Percentiles rank a stretch among this genome's conserved stretches.
These are phyloP conservation scores for Lepidurus couesii DNA, from an alignment of 1,140 invertebrate genomes.

Conservation along the genomic window DNA sequence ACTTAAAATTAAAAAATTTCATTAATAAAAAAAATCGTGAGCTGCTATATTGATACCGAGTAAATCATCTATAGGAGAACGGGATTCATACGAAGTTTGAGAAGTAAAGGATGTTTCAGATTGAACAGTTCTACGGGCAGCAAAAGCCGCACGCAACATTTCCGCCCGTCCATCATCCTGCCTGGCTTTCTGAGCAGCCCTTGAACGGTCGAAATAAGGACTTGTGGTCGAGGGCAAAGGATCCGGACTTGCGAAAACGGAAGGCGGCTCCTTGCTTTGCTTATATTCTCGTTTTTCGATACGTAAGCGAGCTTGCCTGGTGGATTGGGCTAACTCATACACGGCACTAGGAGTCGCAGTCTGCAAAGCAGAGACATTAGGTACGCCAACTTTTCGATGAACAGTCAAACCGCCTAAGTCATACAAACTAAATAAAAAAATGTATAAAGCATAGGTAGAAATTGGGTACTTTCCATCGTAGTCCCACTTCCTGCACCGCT, in stretches of 20 bases:
- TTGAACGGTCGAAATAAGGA: background rate
- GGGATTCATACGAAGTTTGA: conserved; percentile 1
- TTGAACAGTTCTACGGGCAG: background rate
- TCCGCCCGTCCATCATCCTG: background rate
- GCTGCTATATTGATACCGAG: background rate
- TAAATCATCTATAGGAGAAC: background rate
- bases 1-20: background rate
- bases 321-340: background rate
- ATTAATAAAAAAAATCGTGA: background rate
- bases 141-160: background rate
- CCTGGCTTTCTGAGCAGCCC: background rate
- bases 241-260: conserved; percentile 3
- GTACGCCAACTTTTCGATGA: background rate
- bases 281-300: background rate
- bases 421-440: background rate
- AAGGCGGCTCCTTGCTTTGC: background rate
- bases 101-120: background rate
- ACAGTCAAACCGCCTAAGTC: background rate
- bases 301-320: background rate
- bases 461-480: too few relatives aligned
- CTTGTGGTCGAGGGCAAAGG: background rate
- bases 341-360: background rate
- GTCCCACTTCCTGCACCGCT: too few relatives aligned
- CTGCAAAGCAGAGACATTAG: background rate
- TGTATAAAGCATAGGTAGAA: too few relatives aligned